These are phyloP conservation scores for Theristicus caerulescens DNA, from an alignment of 2,113 vertebrate genomes.

Conservation along the genomic window DNA sequence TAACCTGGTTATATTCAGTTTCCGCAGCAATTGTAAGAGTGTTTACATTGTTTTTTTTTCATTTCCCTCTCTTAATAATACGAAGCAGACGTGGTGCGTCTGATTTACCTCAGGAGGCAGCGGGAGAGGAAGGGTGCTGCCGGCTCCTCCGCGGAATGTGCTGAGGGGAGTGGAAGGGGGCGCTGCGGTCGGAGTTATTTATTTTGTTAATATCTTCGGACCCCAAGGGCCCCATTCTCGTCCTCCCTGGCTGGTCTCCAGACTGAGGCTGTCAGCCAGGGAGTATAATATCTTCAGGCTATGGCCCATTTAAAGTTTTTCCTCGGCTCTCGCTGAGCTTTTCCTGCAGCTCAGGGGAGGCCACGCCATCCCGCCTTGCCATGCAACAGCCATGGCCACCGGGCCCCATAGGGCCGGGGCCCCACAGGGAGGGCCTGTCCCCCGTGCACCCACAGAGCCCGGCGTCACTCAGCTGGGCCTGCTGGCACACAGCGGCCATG, in stretches of 20 bases:
- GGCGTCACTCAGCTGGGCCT: not conserved
- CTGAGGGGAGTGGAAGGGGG: slow-evolving; percentile 4
- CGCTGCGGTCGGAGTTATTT: slow-evolving; percentile 28
- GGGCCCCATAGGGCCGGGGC: not conserved
- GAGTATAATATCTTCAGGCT: not conserved
- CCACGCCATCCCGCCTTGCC: not conserved
- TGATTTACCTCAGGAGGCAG: not conserved
- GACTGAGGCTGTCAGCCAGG: slow-evolving; percentile 26
- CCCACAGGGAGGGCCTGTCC: not conserved
- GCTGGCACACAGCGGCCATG: accelerated
- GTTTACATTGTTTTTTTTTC: slow-evolving; percentile 10
- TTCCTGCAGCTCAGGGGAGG: not conserved
- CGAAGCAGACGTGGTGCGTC: not conserved
- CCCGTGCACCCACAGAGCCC: accelerated
- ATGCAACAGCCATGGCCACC: accelerated
- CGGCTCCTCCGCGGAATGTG: not conserved
- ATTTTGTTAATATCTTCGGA: not conserved
- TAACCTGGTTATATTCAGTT: slow-evolving; percentile 34
- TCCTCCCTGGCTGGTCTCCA: slow-evolving; percentile 56
- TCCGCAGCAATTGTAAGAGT: slow-evolving; percentile 5
- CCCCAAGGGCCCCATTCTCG: slow-evolving; percentile 12
- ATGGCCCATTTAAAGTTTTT: slow-evolving; percentile 4
- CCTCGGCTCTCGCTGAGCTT: not conserved
- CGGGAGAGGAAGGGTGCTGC: not conserved
- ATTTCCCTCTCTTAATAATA: slow-evolving; percentile 22